These are phyloP conservation scores for Rousettus madagascariensis DNA, from an alignment of 2,797 vertebrate genomes.

Conservation along the genomic window DNA sequence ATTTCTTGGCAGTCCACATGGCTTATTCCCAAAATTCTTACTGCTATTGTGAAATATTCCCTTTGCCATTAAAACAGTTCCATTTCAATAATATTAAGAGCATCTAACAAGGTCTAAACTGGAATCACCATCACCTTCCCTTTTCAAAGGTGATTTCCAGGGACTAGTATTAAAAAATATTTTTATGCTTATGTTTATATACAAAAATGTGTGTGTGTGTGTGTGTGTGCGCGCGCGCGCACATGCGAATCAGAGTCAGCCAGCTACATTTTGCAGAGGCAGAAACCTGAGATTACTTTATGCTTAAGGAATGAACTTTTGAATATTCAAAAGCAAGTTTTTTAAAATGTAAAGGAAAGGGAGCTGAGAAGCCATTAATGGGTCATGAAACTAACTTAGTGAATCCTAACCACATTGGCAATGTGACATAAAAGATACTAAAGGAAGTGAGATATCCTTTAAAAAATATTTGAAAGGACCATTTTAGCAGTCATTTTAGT, in stretches of 20 bases:
- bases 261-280: not conserved
- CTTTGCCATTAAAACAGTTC: not conserved
- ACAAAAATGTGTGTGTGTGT: not conserved
- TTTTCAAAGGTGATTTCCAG: not conserved
- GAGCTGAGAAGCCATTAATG: not conserved
- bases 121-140: not conserved
- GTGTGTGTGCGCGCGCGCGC: not conserved
- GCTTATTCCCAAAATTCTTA: not conserved
- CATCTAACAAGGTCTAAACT: not conserved
- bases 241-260: not conserved
- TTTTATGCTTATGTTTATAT: not conserved
- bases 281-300: not conserved
- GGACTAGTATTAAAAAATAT: not conserved
- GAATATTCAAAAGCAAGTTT: not conserved
- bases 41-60: not conserved
- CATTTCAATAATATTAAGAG: no score
- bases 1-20: not conserved
- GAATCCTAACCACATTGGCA: not conserved
- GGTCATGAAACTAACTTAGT: not conserved
- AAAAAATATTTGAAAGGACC: not conserved
- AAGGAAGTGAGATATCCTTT: not conserved
- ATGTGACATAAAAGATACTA: not conserved
- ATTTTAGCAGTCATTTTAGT: not conserved
- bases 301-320: not conserved
- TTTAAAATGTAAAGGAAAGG: not conserved